Evolutionary conservation across 2,888 invertebrate species (phyloP).

Genomic region (Ectemnius lituratus): DNA sequence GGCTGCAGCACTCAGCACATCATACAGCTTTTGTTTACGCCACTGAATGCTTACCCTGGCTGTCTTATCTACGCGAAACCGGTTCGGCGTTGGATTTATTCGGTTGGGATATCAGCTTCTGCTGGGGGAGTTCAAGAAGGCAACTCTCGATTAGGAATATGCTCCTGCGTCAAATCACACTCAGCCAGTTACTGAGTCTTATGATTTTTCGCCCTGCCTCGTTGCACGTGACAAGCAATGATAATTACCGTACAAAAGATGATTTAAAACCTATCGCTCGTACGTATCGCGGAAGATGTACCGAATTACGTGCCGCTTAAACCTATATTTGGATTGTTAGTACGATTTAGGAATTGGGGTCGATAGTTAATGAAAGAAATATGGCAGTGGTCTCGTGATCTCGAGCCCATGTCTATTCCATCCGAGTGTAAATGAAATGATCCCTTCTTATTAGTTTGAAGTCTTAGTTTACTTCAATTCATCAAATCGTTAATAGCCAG

Average conservation of each 20-base stretch:
- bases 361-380: no score
- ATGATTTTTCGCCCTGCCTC: slow-evolving; percentile 20
- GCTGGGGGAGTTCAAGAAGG: slow-evolving; percentile 70
- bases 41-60: slow-evolving; percentile 46
- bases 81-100: slow-evolving; percentile 70
- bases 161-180: slow-evolving; percentile 38
- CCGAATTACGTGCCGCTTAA: not conserved
- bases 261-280: slow-evolving; percentile 30
- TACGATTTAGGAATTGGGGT: no score
- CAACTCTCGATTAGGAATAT: slow-evolving; percentile 62
- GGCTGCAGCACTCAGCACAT: slow-evolving; percentile 31
- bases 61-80: slow-evolving; percentile 66
- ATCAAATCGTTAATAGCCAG: slow-evolving; percentile 22
- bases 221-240: slow-evolving; percentile 40
- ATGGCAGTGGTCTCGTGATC: no score
- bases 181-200: slow-evolving; percentile 46
- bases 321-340: not conserved
- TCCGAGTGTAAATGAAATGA: not conserved
- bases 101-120: slow-evolving; percentile 69
- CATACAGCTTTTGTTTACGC: slow-evolving; percentile 66
- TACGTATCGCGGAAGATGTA: slow-evolving; percentile 29
- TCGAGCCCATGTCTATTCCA: no score
- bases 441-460: slow-evolving; percentile 27
- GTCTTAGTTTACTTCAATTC: slow-evolving; percentile 17
- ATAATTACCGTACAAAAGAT: slow-evolving; percentile 35